Conservation (phyloP, 2,113 vertebrate genomes). For the Spermophilus dauricus region DNA sequence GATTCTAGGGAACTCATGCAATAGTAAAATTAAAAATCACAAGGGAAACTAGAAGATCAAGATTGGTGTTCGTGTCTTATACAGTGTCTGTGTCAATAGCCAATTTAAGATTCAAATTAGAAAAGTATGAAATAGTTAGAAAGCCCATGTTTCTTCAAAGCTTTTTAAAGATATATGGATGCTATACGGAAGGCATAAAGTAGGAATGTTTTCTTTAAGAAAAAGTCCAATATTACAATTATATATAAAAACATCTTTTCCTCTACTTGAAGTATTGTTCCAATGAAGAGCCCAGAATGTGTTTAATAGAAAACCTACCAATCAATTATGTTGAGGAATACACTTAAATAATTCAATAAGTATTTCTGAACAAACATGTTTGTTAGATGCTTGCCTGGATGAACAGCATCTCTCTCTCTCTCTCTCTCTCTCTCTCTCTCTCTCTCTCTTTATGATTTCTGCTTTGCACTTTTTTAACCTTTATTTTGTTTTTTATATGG, state of each 20-base stretch:
- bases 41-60: background rate
- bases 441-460: too few relatives aligned
- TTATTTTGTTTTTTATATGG: too few relatives aligned
- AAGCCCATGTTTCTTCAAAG: background rate
- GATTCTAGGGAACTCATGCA: background rate
- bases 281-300: background rate
- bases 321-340: background rate
- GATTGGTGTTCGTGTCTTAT: background rate
- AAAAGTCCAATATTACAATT: slow-evolving; percentile 14
- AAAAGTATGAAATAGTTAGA: slow-evolving; percentile 14
- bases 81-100: background rate
- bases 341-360: background rate
- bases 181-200: background rate
- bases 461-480: too few relatives aligned
- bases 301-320: slow-evolving; percentile 5
- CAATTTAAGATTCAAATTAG: slow-evolving; percentile 24
- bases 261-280: background rate
- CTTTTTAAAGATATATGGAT: background rate
- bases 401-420: background rate
- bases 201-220: background rate
- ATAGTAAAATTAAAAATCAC: background rate
- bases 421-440: too few relatives aligned
- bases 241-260: background rate
- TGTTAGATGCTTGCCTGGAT: background rate
- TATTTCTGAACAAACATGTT: background rate